Evolutionary conservation across 1,140 invertebrate species (phyloP).

Genomic region (Drosophila prosaltans): DNA sequence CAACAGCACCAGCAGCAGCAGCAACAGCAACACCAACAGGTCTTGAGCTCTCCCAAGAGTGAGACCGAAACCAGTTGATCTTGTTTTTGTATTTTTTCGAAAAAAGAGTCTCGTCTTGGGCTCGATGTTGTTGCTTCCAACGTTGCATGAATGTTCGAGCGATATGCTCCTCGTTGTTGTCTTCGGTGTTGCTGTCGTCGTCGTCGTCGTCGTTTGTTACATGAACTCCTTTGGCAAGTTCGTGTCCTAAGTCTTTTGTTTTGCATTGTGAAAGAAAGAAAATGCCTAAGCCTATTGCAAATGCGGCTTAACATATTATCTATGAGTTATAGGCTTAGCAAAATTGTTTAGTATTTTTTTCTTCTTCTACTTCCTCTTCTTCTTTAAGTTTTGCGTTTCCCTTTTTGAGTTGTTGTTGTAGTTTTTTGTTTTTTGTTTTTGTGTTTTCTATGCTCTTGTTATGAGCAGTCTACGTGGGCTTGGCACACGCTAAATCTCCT

Average conservation of each 20-base stretch:
- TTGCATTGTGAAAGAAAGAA: conserved; percentile 58
- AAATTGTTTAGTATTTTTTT: conserved; percentile 19
- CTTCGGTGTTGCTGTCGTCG: conserved; percentile 10
- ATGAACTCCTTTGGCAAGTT: conserved; percentile 72
- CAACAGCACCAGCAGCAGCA: conserved; percentile 53
- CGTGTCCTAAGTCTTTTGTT: conserved; percentile 80
- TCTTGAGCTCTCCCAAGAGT: conserved; percentile 60
- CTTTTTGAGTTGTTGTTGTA: not conserved
- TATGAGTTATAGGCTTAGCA: conserved; percentile 76
- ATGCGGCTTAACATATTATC: conserved; percentile 53
- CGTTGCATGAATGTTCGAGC: conserved; percentile 6
- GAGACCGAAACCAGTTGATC: conserved; percentile 75
- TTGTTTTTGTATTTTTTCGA: conserved; percentile 67
- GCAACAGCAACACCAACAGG: conserved; percentile 35
- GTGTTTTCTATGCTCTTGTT: conserved; percentile 52
- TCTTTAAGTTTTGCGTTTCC: not conserved
- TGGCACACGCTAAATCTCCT: conserved; percentile 67
- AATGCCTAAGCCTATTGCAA: conserved; percentile 54
- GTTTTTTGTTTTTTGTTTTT: conserved; percentile 16
- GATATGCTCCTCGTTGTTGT: not conserved
- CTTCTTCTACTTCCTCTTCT: too few species aligned
- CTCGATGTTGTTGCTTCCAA: not conserved
- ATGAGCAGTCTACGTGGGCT: conserved; percentile 67
- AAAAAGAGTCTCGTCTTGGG: conserved; percentile 4
- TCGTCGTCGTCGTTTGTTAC: conserved; percentile 38